Evolutionary conservation across 2,888 invertebrate genomes (phyloP).

Genomic region (Plagodis pulveraria): DNA sequence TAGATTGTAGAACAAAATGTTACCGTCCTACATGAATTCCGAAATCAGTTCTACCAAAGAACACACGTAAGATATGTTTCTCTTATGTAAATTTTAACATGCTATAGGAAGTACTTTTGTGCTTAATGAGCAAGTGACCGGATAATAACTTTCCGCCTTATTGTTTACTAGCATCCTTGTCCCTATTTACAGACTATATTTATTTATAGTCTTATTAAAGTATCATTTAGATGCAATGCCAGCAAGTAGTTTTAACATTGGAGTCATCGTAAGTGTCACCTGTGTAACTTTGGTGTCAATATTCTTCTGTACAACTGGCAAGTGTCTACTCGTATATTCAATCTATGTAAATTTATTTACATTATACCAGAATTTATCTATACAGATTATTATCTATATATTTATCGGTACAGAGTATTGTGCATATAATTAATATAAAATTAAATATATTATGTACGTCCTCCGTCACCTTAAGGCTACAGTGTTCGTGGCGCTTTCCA

Average conservation of each 20-base stretch:
- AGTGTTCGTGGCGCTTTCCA: too few species aligned
- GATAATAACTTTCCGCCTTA: constrained; percentile 56
- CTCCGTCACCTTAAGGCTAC: too few species aligned
- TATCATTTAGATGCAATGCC: constrained; percentile 11
- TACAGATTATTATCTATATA: too few species aligned
- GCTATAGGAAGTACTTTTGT: constrained; percentile 15
- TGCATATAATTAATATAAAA: too few species aligned
- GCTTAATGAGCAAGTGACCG: constrained; percentile 37
- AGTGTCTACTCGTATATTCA: too few species aligned
- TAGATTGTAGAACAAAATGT: background rate
- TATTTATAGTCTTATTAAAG: constrained; percentile 20
- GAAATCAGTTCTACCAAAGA: background rate
- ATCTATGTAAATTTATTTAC: too few species aligned
- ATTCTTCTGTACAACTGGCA: too few species aligned
- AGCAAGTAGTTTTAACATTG: background rate
- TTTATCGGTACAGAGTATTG: too few species aligned
- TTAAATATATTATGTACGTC: too few species aligned
- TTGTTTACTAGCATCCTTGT: constrained; percentile 55
- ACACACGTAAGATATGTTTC: constrained; percentile 3
- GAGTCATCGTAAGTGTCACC: background rate
- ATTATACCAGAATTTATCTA: too few species aligned
- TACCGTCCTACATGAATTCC: background rate
- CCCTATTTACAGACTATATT: constrained; percentile 48
- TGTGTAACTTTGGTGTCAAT: too few species aligned
- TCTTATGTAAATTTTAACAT: constrained; percentile 5